A percentile compares a stretch with the other conserved stretches of the same genome.
phyloP scores from a whole-genome alignment of 2,113 vertebrate species.

The Clarias macrocephalus region DNA sequence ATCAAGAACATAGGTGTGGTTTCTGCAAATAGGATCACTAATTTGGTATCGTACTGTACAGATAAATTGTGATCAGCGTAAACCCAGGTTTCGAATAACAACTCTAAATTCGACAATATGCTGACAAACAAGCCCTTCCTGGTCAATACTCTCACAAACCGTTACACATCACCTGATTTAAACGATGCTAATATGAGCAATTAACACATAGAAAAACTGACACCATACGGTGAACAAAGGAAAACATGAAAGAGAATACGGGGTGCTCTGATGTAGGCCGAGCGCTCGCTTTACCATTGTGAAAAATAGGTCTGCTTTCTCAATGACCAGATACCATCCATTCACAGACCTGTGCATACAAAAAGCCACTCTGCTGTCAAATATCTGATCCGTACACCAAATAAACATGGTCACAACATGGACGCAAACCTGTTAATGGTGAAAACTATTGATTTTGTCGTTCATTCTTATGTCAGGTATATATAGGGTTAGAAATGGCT shows the following conservation, averaged over 20 bases:
- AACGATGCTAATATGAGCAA: conserved; percentile 19
- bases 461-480: not conserved
- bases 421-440: not conserved
- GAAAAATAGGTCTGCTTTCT: conserved; percentile 44
- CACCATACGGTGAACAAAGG: conserved; percentile 6
- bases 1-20: not conserved
- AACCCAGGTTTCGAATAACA: not conserved
- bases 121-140: not conserved
- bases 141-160: not conserved
- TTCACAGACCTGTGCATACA: conserved; percentile 21
- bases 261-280: conserved; percentile 30
- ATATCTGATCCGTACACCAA: not conserved
- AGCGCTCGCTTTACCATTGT: conserved; percentile 43
- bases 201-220: not conserved
- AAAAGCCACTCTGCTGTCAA: not conserved
- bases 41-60: too few relatives aligned
- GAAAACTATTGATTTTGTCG: not conserved
- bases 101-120: not conserved
- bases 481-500: not conserved
- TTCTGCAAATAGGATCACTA: too few relatives aligned
- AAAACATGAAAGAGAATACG: conserved; percentile 46
- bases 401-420: not conserved
- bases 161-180: not conserved
- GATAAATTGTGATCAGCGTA: not conserved
- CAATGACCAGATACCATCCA: conserved; percentile 44